Base-by-base conservation (phyloP, 2,797 vertebrate species). In the Gymnothorax javanicus region DNA sequence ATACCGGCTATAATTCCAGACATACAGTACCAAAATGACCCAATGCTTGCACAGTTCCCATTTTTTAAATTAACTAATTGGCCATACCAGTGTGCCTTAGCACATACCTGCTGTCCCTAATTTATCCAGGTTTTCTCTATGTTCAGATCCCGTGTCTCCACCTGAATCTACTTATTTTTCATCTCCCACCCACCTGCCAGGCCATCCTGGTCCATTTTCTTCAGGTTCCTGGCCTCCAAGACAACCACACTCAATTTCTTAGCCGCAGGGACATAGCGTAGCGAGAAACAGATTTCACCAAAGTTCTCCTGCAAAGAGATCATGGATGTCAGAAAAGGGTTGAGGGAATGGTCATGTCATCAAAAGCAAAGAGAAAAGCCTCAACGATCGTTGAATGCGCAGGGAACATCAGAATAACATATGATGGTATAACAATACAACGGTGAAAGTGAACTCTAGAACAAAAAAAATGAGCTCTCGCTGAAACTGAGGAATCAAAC, bases 261-360 rank as follows among this genome's bases (percentile, higher is more conserved):
- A 0, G 94, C 92, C 0, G 96, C 92, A 1, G 98, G 97, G 75
- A 97, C 95, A 0, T 98, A 98, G 20, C 94, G 95, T 75, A 99
- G 94, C 0, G 97, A 98, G 90, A 98, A 94, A 92, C 98, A 99
- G 90, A 98, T 96, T 62, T 99, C 97, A 0, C 97, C 97, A 0
- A 95, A 90, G 17, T 91, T 95, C 89, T 97, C 97, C 0, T 97
- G 95, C 98, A 99, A 92, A 12, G 12, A 85, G 56, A 90, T 57
- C 89, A 33, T 25, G n/a, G 33, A 52, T 67, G 7, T 7, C 23
- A 69, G 7, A 11, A 69, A 0, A 69, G 23, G 7, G n/a, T 7
- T 11, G 23, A 69, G 64, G 25, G 23, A 69, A 25, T 69, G 64
- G 23, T 25, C 23, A 25, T 25, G 23, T 67, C 23, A 67, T 17